Percentiles rank a stretch among this genome's conserved stretches.
Evolutionary conservation across 2,113 vertebrate species (phyloP).

Genomic region (Coptodon bakossiorum): DNA sequence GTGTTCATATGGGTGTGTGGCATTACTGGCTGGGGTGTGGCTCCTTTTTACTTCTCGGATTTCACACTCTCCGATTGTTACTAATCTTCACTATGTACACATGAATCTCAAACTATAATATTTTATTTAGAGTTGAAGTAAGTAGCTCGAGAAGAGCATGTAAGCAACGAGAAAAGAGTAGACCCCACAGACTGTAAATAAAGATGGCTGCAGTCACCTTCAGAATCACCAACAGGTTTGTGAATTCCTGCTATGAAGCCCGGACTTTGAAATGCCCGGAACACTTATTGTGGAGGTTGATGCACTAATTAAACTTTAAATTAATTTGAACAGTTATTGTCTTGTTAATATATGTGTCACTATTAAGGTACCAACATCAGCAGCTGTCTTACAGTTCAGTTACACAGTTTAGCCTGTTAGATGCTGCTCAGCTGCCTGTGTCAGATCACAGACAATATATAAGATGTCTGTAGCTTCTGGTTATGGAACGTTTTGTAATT

Average conservation of each 20-base stretch:
- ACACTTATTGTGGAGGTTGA: background rate
- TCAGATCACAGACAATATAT: background rate
- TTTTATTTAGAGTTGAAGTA: background rate
- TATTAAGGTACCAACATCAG: background rate
- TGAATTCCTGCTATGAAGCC: background rate
- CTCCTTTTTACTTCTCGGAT: background rate
- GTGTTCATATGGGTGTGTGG: background rate
- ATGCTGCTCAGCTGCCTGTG: background rate
- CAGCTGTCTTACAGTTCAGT: background rate
- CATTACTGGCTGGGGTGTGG: background rate
- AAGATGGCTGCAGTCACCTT: background rate
- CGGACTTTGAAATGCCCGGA: fast-evolving
- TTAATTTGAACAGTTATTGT: background rate
- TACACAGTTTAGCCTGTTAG: background rate
- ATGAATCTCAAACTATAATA: background rate
- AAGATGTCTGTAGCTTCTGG: background rate
- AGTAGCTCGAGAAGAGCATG: background rate
- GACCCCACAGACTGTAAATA: background rate
- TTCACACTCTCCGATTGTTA: background rate
- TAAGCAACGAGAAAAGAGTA: background rate
- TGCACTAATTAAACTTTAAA: background rate
- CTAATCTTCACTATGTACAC: background rate
- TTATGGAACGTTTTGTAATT: background rate
- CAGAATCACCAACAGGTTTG: background rate
- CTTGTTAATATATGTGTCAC: background rate